These are phyloP conservation scores for Melinopterus prodromus DNA, from an alignment of 2,888 invertebrate genomes.

Conservation along the genomic window DNA sequence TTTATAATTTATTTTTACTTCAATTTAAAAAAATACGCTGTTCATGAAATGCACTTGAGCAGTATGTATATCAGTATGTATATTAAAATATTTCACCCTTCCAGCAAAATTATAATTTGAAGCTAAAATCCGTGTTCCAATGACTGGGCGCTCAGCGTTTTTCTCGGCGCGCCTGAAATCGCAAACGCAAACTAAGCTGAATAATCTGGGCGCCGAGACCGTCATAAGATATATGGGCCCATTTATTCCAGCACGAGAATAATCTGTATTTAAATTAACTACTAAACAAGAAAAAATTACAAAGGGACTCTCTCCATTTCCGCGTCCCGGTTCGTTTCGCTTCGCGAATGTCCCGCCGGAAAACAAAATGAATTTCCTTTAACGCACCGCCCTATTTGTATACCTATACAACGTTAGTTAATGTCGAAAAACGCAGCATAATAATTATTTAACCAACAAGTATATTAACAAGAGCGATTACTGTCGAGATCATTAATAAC, in stretches of 20 bases:
- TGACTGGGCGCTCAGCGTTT: not conserved
- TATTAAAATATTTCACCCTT: not conserved
- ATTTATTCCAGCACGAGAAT: not conserved
- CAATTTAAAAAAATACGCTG: too few species aligned
- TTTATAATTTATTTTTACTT: too few species aligned
- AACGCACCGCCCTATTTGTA: not conserved
- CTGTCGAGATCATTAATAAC: too few species aligned
- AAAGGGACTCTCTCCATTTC: not conserved
- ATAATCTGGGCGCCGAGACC: not conserved
- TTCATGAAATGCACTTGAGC: too few species aligned
- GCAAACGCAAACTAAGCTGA: not conserved
- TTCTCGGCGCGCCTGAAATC: not conserved
- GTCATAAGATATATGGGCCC: not conserved
- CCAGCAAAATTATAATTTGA: not conserved
- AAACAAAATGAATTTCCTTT: not conserved
- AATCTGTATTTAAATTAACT: not conserved
- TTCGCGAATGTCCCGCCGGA: not conserved
- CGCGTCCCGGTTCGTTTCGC: not conserved
- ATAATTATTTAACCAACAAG: too few species aligned
- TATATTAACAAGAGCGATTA: too few species aligned
- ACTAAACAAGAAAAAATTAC: slow-evolving; percentile 4
- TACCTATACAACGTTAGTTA: not conserved
- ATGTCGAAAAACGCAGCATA: not conserved
- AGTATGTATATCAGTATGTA: not conserved
- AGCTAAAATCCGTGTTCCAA: not conserved